These are phyloP conservation scores for Oncorhynchus mykiss DNA, from an alignment of 2,113 vertebrate species.

Conservation along the genomic window DNA sequence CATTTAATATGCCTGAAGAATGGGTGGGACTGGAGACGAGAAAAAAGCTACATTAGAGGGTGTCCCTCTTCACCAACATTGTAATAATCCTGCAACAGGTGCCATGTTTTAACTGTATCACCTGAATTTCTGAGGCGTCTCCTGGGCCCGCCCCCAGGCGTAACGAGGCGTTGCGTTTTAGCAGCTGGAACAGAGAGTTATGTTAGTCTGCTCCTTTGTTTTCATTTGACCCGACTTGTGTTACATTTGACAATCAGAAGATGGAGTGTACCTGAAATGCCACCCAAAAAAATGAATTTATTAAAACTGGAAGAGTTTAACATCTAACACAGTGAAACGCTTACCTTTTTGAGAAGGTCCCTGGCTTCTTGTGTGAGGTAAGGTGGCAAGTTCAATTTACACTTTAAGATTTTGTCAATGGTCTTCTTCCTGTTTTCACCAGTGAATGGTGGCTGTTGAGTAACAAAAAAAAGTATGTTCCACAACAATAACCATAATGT, in stretches of 20 bases:
- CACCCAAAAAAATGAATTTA: too few species aligned
- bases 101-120: constrained; percentile 42
- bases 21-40: constrained; percentile 79
- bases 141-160: constrained; percentile 90
- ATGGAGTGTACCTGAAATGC: too few species aligned
- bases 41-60: not conserved
- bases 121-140: constrained; percentile 95
- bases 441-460: constrained; percentile 88
- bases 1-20: constrained; percentile 97
- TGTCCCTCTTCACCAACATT: too few species aligned
- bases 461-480: constrained; percentile 18
- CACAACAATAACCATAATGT: not conserved
- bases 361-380: constrained; percentile 99
- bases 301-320: not conserved
- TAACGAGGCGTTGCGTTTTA: constrained; percentile 94
- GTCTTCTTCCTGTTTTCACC: constrained; percentile 98
- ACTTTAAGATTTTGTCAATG: constrained; percentile 98
- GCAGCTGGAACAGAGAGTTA: constrained; percentile 77
- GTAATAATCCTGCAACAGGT: not conserved
- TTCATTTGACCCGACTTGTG: too few species aligned
- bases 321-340: not conserved
- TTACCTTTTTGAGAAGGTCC: constrained; percentile 97
- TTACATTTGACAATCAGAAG: too few species aligned
- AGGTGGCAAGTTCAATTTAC: constrained; percentile 98
- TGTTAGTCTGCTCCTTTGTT: too few species aligned